Evolutionary conservation across 2,888 invertebrate species (phyloP).

Genomic region (Physocephala rufipes): DNA sequence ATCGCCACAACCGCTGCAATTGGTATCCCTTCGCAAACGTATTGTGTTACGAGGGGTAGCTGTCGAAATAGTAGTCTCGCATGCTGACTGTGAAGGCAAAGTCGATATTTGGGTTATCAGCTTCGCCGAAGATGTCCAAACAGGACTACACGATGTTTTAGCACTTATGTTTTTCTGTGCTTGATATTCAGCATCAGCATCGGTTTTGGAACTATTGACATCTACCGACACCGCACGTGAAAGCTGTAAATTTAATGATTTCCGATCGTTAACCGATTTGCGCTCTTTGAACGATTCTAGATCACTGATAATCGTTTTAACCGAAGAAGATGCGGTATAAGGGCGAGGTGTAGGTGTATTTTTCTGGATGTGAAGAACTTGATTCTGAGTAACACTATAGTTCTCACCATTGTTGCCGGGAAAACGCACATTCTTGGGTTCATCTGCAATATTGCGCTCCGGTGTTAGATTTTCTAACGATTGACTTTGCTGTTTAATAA

Average conservation of each 20-base stretch:
- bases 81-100: constrained; percentile 39
- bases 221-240: constrained; percentile 36
- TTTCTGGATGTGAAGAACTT: constrained; percentile 83
- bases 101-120: constrained; percentile 63
- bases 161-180: constrained; percentile 31
- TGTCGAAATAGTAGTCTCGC: constrained; percentile 30
- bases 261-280: constrained; percentile 56
- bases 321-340: constrained; percentile 64
- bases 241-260: constrained; percentile 52
- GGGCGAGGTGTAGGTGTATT: constrained; percentile 58
- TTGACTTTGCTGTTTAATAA: constrained; percentile 65
- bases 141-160: constrained; percentile 51
- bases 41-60: constrained; percentile 43
- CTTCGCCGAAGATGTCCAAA: constrained; percentile 64
- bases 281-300: constrained; percentile 71
- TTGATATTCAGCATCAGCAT: neutral
- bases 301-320: constrained; percentile 78
- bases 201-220: constrained; percentile 28
- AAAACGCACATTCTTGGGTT: constrained; percentile 81
- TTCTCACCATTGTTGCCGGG: constrained; percentile 86
- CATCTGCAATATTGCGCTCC: constrained; percentile 64
- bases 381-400: constrained; percentile 91
- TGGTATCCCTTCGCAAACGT: constrained; percentile 50
- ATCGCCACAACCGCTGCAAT: constrained; percentile 65
- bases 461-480: constrained; percentile 64